Evolutionary conservation across 2,797 vertebrate genomes (phyloP).

Genomic region (Fratercula arctica): DNA sequence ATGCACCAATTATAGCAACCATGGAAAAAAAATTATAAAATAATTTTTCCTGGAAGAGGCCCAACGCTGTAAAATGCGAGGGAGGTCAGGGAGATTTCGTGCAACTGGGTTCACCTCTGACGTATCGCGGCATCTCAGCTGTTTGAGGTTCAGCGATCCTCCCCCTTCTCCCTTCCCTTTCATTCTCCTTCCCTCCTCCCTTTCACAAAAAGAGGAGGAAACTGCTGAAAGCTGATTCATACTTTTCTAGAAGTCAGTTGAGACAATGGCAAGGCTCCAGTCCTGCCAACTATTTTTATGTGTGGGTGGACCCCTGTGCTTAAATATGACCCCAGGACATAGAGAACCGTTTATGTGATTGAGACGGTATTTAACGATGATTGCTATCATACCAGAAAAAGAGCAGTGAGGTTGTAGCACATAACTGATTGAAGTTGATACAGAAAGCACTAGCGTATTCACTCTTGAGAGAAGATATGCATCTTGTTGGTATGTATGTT

Average conservation of each 20-base stretch:
- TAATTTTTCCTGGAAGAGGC: background rate
- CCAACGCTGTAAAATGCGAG: background rate
- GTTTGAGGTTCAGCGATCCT: background rate
- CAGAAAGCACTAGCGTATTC: background rate
- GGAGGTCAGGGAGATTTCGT: background rate
- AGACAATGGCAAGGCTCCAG: background rate
- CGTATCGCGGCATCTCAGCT: background rate
- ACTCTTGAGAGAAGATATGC: background rate
- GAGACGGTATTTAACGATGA: background rate
- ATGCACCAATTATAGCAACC: background rate
- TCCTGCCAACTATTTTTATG: background rate
- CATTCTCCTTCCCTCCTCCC: background rate
- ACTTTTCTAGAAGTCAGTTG: background rate
- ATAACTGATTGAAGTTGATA: background rate
- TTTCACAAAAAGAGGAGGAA: background rate
- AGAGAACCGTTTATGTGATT: background rate
- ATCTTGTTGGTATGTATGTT: background rate
- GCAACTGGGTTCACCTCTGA: background rate
- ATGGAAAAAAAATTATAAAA: background rate
- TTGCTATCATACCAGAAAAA: background rate
- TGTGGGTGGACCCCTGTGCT: background rate
- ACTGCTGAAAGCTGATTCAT: slow-evolving; percentile 19
- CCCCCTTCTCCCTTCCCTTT: background rate
- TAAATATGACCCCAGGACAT: background rate
- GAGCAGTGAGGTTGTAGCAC: background rate